Conservation (phyloP, 2,113 vertebrate genomes). For the Leucopsar rothschildi region DNA sequence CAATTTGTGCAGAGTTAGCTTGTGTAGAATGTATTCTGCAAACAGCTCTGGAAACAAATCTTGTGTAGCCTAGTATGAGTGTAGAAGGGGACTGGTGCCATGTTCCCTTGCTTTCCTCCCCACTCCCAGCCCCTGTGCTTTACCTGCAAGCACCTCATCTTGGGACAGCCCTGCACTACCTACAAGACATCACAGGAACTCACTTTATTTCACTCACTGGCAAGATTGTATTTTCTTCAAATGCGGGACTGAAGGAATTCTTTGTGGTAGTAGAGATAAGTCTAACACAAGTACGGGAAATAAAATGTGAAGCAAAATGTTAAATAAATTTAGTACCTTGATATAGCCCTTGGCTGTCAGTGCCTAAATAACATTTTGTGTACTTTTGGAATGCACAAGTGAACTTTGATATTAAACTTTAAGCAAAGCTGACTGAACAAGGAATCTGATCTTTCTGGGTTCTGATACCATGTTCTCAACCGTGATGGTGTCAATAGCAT, state of each 20-base stretch:
- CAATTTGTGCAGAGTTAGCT: not conserved
- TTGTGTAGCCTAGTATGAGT: rapidly evolving
- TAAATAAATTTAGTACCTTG: not conserved
- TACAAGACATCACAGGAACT: not conserved
- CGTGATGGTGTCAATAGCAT: not conserved
- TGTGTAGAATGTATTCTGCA: not conserved
- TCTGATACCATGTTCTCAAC: not conserved
- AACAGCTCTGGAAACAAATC: not conserved
- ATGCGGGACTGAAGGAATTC: not conserved
- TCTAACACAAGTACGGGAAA: not conserved
- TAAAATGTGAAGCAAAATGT: not conserved
- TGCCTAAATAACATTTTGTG: not conserved
- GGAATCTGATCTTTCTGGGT: not conserved
- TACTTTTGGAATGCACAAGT: not conserved
- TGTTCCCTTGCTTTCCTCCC: not conserved
- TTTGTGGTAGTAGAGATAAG: not conserved
- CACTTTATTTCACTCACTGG: not conserved
- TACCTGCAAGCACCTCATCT: not conserved
- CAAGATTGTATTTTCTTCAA: not conserved
- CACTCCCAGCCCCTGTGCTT: not conserved
- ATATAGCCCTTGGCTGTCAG: not conserved
- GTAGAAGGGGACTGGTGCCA: not conserved
- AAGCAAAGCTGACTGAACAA: not conserved
- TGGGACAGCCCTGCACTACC: not conserved
- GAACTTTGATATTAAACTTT: not conserved